Conservation (phyloP, 1,140 invertebrate species). For the Drosophila erecta region DNA sequence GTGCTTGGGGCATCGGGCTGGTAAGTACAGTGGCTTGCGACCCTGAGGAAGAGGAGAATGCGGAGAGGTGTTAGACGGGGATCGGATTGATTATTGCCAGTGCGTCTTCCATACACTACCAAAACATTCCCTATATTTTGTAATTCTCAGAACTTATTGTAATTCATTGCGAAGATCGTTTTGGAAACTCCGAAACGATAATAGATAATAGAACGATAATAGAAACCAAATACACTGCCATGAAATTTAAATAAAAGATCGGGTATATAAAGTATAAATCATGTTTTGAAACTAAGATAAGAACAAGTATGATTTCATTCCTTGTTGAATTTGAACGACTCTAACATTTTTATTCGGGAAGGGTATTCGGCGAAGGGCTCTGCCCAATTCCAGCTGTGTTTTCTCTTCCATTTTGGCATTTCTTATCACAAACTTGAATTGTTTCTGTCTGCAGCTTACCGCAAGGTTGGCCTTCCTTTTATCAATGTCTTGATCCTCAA, state of each 20-base stretch:
- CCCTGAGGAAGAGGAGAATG: constrained; percentile 79
- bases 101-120: constrained; percentile 4
- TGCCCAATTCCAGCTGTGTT: background rate
- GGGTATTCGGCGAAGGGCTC: constrained; percentile 3
- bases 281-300: too few relatives aligned
- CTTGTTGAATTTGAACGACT: too few relatives aligned
- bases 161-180: too few relatives aligned
- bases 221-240: too few relatives aligned
- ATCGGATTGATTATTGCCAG: constrained; percentile 20
- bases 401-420: constrained; percentile 4
- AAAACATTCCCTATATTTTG: background rate
- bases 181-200: too few relatives aligned
- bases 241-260: too few relatives aligned
- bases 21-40: constrained; percentile 86
- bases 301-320: too few relatives aligned
- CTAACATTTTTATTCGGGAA: background rate
- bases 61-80: constrained; percentile 24
- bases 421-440: constrained; percentile 47
- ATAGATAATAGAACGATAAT: too few relatives aligned
- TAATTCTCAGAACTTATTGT: too few relatives aligned
- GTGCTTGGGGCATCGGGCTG: constrained; percentile 86
- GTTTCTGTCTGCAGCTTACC: constrained; percentile 42
- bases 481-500: constrained; percentile 71
- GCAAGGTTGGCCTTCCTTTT: constrained; percentile 73
- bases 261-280: too few relatives aligned